Conservation (phyloP, 2,113 vertebrate genomes). For the Terrapene triunguis region DNA sequence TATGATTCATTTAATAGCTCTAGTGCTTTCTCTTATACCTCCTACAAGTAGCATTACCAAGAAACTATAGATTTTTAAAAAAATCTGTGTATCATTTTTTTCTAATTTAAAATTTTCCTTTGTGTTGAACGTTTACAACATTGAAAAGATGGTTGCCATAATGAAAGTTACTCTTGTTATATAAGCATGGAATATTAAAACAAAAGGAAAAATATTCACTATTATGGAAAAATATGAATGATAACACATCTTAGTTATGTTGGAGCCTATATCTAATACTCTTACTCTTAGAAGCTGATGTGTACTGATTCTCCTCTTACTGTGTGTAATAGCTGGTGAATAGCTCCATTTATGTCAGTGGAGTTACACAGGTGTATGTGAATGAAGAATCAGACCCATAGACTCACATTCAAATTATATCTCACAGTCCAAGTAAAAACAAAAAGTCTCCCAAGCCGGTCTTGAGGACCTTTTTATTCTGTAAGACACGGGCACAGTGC, state of each 20-base stretch:
- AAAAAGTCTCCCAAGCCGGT: not conserved
- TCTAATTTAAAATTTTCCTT: not conserved
- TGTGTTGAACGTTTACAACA: fast-evolving
- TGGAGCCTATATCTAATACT: not conserved
- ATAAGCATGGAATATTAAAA: not conserved
- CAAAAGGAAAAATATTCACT: not conserved
- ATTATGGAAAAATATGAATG: not conserved
- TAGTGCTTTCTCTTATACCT: not conserved
- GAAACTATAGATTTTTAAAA: not conserved
- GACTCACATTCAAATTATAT: not conserved
- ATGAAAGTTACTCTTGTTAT: not conserved
- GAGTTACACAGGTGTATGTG: not conserved
- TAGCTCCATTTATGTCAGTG: not conserved
- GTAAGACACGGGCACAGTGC: not conserved
- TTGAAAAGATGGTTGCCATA: not conserved
- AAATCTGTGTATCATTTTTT: not conserved
- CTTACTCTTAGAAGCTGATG: not conserved
- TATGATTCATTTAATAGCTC: constrained; percentile 52
- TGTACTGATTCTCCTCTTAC: not conserved
- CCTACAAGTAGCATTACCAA: not conserved
- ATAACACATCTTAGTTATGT: not conserved
- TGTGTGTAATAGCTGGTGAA: not conserved
- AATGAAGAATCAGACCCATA: not conserved
- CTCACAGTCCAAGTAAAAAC: not conserved
- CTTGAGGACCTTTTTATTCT: not conserved